Percentiles rank a stretch among this genome's conserved stretches.
Conservation (phyloP, 2,888 invertebrate genomes). For the Dynastes maya region DNA sequence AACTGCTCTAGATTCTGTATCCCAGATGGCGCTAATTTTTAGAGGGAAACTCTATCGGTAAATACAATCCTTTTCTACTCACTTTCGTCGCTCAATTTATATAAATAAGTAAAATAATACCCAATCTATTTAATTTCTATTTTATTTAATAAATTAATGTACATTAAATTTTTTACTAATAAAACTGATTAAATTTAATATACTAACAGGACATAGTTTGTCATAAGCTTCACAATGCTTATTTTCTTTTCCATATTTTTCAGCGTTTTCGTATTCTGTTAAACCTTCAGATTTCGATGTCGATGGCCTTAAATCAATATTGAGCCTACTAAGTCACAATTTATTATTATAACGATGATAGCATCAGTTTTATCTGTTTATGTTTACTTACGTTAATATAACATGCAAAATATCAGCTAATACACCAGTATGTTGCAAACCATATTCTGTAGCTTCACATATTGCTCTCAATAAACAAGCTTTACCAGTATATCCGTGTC, state of each 20-base stretch:
- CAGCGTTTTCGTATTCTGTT: slow-evolving; percentile 73
- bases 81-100: background rate
- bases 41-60: slow-evolving; percentile 23
- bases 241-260: slow-evolving; percentile 71
- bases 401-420: slow-evolving; percentile 78
- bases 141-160: background rate
- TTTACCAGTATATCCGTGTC: slow-evolving; percentile 75
- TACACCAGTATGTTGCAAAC: slow-evolving; percentile 76
- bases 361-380: background rate
- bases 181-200: slow-evolving; percentile 72
- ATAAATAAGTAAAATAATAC: background rate
- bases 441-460: slow-evolving; percentile 76
- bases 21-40: background rate
- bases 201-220: slow-evolving; percentile 71
- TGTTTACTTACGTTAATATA: slow-evolving; percentile 76
- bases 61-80: background rate
- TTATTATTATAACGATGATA: background rate
- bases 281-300: slow-evolving; percentile 73
- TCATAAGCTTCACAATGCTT: slow-evolving; percentile 71
- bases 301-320: slow-evolving; percentile 73
- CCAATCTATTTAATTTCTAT: background rate
- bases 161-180: slow-evolving; percentile 69
- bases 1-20: background rate
- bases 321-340: background rate
- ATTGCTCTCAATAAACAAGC: slow-evolving; percentile 78